These are phyloP conservation scores for Lepidothrix coronata DNA, from an alignment of 2,113 vertebrate genomes.

Conservation along the genomic window DNA sequence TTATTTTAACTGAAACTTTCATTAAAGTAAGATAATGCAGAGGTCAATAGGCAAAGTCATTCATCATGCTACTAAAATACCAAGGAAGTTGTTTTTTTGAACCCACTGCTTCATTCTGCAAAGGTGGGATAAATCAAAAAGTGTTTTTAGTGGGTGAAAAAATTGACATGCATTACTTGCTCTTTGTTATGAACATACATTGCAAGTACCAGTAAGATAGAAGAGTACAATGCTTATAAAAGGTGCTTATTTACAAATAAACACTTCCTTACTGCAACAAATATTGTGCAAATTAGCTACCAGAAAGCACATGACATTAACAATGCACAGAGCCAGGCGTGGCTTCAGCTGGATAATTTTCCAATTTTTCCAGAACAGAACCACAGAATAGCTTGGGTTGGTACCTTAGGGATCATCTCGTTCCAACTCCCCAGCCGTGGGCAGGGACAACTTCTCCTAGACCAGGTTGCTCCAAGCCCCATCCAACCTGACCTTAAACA, in stretches of 20 bases:
- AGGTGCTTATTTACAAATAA: background rate
- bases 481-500: background rate
- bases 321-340: background rate
- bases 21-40: background rate
- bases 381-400: background rate
- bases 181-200: conserved; percentile 22
- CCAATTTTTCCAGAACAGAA: background rate
- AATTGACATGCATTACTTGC: background rate
- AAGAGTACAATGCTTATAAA: background rate
- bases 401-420: too few species aligned
- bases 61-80: conserved; percentile 24
- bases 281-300: background rate
- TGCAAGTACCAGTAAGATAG: background rate
- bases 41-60: background rate
- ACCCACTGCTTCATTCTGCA: background rate
- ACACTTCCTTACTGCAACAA: background rate
- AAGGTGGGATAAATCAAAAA: background rate
- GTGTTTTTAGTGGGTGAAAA: background rate
- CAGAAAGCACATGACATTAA: background rate
- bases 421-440: too few species aligned
- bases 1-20: background rate
- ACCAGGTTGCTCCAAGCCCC: rapidly evolving
- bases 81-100: conserved; percentile 7
- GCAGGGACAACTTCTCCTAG: background rate
- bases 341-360: background rate